These are phyloP conservation scores for Erannis defoliaria DNA, from an alignment of 2,888 invertebrate species.

Conservation along the genomic window DNA sequence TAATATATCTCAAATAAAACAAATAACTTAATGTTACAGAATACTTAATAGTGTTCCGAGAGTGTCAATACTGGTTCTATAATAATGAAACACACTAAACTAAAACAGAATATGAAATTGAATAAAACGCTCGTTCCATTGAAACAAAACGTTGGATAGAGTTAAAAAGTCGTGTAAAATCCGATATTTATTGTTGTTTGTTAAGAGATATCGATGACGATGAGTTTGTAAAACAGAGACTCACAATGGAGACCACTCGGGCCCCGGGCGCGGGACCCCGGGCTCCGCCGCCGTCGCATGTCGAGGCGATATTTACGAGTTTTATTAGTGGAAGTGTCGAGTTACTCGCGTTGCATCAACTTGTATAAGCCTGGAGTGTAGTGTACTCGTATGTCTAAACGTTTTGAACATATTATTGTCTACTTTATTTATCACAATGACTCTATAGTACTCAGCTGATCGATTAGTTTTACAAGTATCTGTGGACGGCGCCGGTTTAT, in stretches of 20 bases:
- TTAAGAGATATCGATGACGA: constrained; percentile 14
- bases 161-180: constrained; percentile 3
- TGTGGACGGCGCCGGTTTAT: too few species aligned
- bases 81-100: background rate
- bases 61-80: background rate
- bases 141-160: background rate
- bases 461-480: too few species aligned
- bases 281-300: background rate
- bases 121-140: constrained; percentile 1
- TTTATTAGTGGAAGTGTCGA: background rate
- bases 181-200: constrained; percentile 14
- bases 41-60: too few species aligned
- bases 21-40: too few species aligned
- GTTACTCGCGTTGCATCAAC: background rate
- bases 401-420: background rate
- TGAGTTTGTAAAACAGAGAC: constrained; percentile 4
- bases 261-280: background rate
- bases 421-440: background rate
- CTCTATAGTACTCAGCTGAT: too few species aligned
- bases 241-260: constrained; percentile 6
- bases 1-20: too few species aligned
- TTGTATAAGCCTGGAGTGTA: background rate
- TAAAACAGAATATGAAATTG: background rate
- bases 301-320: background rate
- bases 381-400: background rate